Base-by-base conservation (phyloP, 2,888 invertebrate genomes). In the Harpalus rubripes region DNA sequence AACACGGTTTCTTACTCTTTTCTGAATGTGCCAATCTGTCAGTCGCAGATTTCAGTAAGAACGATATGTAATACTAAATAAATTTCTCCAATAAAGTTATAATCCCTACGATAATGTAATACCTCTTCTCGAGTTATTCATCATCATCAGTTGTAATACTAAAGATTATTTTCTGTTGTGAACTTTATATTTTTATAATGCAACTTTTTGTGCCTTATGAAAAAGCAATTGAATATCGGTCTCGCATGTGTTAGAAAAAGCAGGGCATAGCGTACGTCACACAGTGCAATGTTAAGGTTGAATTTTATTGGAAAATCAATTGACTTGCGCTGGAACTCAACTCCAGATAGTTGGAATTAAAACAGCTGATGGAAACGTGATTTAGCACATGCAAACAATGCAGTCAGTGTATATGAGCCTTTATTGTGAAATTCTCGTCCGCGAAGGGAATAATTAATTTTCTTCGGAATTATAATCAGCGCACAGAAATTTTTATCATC, bases 221-320 rank as follows among this genome's bases (percentile, higher is more conserved):
- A 52, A 52, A 12, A 52, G 32, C 32, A 8, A 52, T 52, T 52
- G 44, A 52, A 52, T 12, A 52, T 52, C 10, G 10, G 44, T 52
- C 32, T 32, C 10, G 44, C 44, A 52, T 52, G 44, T 52, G 44
- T 8, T 7, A 52, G 44, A 52, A 52, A 52, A 52, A 52, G 44
- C 44, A 52, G 44, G 44, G 44, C 44, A 52, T 32, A 52, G 7
- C 12, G 44, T 52, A 52, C 44, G 44, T 52, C 44, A 52, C 44
- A 52, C 63, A 10, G 63, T 22, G 22, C 59, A 82, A 82, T 82
- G 82, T 82, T 82, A 82, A 82, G 82, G 82, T 82, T 72, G 58
- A 72, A 44, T 72, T 82, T 82, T 82, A 82, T 82, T 72, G 63
- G 82, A 68, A 72, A 82, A 82, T 82, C 82, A 82, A 82, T 82